Conservation (phyloP, 2,888 invertebrate genomes). For the Nomada fabriciana region DNA sequence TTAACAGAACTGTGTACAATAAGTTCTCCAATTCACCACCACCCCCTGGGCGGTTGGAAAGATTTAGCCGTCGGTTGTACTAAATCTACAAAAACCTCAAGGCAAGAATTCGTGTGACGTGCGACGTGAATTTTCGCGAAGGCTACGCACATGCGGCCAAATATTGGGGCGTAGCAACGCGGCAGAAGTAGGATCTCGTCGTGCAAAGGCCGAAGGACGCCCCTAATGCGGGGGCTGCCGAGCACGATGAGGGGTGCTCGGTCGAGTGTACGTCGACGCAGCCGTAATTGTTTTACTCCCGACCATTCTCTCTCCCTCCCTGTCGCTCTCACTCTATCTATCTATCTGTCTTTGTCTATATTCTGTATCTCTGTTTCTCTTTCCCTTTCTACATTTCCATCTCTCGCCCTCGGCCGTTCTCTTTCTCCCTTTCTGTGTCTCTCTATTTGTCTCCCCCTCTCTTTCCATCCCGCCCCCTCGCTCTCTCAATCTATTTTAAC, state of each 20-base stretch:
- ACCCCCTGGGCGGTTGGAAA: too few species aligned
- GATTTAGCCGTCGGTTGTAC: too few species aligned
- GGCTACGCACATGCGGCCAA: conserved; percentile 17
- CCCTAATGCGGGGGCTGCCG: conserved; percentile 66
- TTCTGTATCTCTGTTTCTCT: conserved; percentile 7
- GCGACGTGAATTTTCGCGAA: conserved; percentile 20
- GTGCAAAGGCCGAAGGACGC: conserved; percentile 71
- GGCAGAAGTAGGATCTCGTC: conserved; percentile 61
- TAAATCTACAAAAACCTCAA: too few species aligned
- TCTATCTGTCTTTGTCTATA: background rate
- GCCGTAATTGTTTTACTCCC: conserved; percentile 83
- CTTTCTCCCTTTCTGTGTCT: background rate
- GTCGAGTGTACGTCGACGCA: conserved; percentile 82
- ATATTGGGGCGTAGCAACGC: conserved; percentile 55
- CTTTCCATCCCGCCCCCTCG: background rate
- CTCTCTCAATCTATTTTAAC: conserved; percentile 82
- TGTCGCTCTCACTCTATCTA: conserved; percentile 1
- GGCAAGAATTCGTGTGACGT: too few species aligned
- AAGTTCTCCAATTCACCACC: too few species aligned
- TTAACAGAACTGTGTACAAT: too few species aligned
- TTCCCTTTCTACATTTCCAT: background rate
- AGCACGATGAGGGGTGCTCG: conserved; percentile 78
- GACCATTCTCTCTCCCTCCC: conserved; percentile 18
- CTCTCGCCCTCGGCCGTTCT: conserved; percentile 50
- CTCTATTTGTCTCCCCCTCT: conserved; percentile 31